Conservation (phyloP, 1,140 invertebrate genomes). For the Helicoverpa zea region DNA sequence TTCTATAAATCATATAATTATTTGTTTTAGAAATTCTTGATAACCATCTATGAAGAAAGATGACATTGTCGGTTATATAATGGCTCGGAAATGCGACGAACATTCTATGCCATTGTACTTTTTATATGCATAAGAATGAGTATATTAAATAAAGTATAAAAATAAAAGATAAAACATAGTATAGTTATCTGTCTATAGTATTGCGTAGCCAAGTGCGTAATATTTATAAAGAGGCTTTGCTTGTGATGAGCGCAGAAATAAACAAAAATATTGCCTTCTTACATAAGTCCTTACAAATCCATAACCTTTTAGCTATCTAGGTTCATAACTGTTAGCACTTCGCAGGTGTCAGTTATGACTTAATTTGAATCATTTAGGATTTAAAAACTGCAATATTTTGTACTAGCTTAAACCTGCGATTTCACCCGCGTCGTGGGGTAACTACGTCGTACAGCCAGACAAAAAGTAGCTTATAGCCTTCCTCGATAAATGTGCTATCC, state of each 20-base stretch:
- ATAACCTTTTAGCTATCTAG: neutral
- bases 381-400: neutral
- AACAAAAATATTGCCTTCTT: slow-evolving; percentile 4
- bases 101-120: neutral
- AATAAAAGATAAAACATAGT: neutral
- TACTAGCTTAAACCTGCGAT: no score
- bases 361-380: neutral
- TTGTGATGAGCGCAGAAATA: neutral
- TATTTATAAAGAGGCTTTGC: slow-evolving; percentile 13
- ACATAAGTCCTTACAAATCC: neutral
- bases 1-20: neutral
- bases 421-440: no score
- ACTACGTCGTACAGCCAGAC: no score
- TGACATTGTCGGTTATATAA: slow-evolving; percentile 30
- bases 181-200: slow-evolving; percentile 4
- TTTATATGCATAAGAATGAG: no score
- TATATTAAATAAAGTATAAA: neutral
- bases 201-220: neutral
- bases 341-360: neutral
- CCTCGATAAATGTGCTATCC: no score
- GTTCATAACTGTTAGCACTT: neutral
- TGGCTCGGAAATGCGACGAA: neutral
- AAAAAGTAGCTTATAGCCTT: no score
- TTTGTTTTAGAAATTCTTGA: neutral
- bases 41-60: slow-evolving; percentile 15